Evolutionary conservation across 2,888 invertebrate species (phyloP).

Genomic region (Philaethria dido): DNA sequence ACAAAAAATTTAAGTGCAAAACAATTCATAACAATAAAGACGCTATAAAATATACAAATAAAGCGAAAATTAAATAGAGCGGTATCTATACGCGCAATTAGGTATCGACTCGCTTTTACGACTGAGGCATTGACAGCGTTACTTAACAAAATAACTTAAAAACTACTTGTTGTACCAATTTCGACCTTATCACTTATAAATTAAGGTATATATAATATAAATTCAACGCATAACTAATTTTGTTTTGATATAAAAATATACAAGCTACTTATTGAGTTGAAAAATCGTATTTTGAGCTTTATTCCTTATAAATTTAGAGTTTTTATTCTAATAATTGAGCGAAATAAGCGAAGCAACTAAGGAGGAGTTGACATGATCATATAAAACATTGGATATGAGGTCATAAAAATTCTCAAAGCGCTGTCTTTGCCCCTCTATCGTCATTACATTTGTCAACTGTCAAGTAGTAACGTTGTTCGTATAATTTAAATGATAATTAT

Average conservation of each 20-base stretch:
- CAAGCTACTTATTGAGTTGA: slow-evolving; percentile 34
- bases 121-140: slow-evolving; percentile 71
- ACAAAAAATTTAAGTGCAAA: slow-evolving; percentile 48
- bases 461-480: slow-evolving; percentile 74
- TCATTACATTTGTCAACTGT: slow-evolving; percentile 83
- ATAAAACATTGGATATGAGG: slow-evolving; percentile 81
- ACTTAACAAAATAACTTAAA: slow-evolving; percentile 37
- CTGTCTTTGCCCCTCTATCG: slow-evolving; percentile 73
- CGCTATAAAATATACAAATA: slow-evolving; percentile 66
- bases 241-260: slow-evolving; percentile 54
- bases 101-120: slow-evolving; percentile 69
- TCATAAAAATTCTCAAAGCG: slow-evolving; percentile 81
- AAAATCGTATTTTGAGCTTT: slow-evolving; percentile 41
- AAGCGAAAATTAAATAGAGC: slow-evolving; percentile 76
- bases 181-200: slow-evolving; percentile 32
- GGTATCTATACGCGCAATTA: slow-evolving; percentile 72
- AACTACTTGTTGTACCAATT: slow-evolving; percentile 31
- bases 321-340: background rate
- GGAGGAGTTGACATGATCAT: slow-evolving; percentile 74
- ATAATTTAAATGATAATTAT: slow-evolving; percentile 83
- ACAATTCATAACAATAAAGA: slow-evolving; percentile 80
- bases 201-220: slow-evolving; percentile 33
- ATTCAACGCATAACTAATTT: slow-evolving; percentile 51
- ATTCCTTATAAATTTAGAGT: slow-evolving; percentile 29
- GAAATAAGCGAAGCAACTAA: slow-evolving; percentile 55